phyloP scores from a whole-genome alignment of 2,797 vertebrate genomes.

The Pterois miles region DNA sequence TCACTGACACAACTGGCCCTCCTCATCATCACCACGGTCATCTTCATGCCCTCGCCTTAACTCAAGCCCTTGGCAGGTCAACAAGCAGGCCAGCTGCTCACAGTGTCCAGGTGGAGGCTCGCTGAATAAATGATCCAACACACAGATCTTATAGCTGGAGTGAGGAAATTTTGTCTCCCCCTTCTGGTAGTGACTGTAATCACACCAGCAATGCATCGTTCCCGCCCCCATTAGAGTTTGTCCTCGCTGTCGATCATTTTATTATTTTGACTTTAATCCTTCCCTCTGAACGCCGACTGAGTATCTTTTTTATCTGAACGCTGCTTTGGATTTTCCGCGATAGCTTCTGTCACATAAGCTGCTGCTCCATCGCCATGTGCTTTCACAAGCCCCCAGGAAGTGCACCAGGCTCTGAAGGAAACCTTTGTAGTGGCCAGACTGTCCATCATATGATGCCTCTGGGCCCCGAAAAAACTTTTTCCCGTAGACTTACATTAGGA shows the following conservation, averaged over 20 bases:
- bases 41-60: slow-evolving; percentile 61
- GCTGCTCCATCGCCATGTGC: too few species aligned
- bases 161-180: not conserved
- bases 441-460: too few species aligned
- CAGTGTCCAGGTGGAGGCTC: slow-evolving; percentile 59
- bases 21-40: slow-evolving; percentile 56
- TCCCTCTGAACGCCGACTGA: not conserved
- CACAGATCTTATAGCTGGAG: not conserved
- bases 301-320: not conserved
- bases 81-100: slow-evolving; percentile 54
- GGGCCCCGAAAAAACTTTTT: too few species aligned
- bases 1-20: slow-evolving; percentile 41
- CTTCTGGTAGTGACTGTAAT: not conserved
- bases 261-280: not conserved
- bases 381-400: too few species aligned
- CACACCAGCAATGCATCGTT: not conserved
- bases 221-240: not conserved
- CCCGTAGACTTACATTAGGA: too few species aligned
- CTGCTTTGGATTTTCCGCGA: not conserved
- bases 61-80: slow-evolving; percentile 53
- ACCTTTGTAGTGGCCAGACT: too few species aligned
- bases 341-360: too few species aligned
- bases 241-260: not conserved
- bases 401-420: too few species aligned
- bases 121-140: slow-evolving; percentile 19